Percentiles rank a stretch among this genome's conserved stretches.
Evolutionary conservation across 2,113 vertebrate species (phyloP).

Genomic region (Calidris pygmaea): DNA sequence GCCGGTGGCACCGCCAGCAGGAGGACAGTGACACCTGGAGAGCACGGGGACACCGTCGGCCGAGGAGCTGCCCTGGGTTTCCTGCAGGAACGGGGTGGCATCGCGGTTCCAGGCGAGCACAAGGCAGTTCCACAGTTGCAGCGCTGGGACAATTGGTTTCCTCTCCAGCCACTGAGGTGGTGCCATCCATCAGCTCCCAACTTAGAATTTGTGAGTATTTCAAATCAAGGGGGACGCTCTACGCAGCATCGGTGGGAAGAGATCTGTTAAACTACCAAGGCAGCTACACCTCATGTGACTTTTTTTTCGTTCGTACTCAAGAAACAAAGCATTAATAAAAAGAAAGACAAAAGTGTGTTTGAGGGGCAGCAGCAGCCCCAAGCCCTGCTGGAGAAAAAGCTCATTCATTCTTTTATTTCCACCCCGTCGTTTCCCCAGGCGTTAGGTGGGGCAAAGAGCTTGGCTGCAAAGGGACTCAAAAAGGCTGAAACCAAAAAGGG

Average conservation of each 20-base stretch:
- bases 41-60: rapidly evolving
- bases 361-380: neutral
- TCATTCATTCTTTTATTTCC: rapidly evolving
- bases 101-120: rapidly evolving
- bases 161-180: too few relatives aligned
- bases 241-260: rapidly evolving
- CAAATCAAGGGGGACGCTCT: neutral
- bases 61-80: rapidly evolving
- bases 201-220: neutral
- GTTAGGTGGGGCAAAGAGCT: neutral
- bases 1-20: rapidly evolving
- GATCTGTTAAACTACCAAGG: neutral
- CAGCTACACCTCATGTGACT: neutral
- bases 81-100: rapidly evolving
- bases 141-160: neutral
- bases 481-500: neutral
- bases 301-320: neutral
- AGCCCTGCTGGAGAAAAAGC: neutral
- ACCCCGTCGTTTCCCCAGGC: neutral
- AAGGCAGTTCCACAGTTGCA: rapidly evolving
- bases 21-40: rapidly evolving
- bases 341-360: rapidly evolving
- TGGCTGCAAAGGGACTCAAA: neutral
- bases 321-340: neutral
- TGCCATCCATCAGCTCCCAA: neutral